Evolutionary conservation across 2,113 vertebrate genomes (phyloP).

Genomic region (Callaeas wilsoni): DNA sequence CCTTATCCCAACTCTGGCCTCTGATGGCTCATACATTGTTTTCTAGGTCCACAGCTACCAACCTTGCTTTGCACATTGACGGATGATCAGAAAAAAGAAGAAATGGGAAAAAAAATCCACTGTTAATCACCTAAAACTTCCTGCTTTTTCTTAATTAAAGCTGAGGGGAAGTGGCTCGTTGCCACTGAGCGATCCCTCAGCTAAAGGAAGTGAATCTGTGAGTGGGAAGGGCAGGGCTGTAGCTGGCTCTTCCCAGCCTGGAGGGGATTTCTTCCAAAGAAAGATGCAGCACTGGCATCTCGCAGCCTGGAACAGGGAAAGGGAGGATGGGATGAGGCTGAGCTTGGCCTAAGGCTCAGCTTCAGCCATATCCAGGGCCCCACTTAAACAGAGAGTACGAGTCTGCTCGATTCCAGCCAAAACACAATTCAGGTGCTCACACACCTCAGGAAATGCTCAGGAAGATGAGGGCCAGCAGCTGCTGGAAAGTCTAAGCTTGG

Average conservation of each 20-base stretch:
- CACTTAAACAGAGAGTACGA: background rate
- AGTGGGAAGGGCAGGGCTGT: background rate
- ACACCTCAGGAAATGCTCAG: background rate
- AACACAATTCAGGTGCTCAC: background rate
- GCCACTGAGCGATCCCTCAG: background rate
- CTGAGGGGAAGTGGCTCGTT: background rate
- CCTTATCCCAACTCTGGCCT: background rate
- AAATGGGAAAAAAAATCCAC: background rate
- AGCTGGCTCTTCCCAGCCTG: background rate
- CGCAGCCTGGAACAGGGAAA: background rate
- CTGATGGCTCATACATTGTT: background rate
- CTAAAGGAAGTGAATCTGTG: background rate
- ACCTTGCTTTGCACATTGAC: background rate
- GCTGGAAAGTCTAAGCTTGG: background rate
- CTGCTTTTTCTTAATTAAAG: background rate
- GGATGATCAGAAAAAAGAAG: background rate
- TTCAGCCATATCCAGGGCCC: background rate
- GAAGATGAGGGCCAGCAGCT: background rate
- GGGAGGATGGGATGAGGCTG: background rate
- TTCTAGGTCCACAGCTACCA: background rate
- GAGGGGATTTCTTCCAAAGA: background rate
- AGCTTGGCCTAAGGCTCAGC: background rate
- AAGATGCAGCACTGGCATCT: background rate
- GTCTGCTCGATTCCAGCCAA: background rate
- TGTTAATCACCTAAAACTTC: background rate